phyloP scores from a whole-genome alignment of 2,888 invertebrate species.

The Drosophila subsilvestris region DNA sequence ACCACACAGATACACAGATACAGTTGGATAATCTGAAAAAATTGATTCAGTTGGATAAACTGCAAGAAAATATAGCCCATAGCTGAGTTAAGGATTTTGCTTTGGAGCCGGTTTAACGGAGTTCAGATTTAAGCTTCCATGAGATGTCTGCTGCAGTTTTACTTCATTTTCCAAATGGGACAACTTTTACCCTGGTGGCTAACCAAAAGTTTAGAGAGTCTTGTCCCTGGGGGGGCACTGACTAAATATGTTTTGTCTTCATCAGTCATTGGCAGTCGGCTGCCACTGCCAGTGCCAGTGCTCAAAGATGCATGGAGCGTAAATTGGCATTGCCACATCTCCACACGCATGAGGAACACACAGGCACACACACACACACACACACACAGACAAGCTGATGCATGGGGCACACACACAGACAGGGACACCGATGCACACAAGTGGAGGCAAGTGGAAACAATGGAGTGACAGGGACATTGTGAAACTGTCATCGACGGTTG shows the following conservation, averaged over 20 bases:
- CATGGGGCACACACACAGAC: background rate
- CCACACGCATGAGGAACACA: slow-evolving; percentile 3
- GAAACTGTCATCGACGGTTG: slow-evolving; percentile 72
- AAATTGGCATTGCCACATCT: slow-evolving; percentile 67
- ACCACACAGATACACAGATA: slow-evolving; percentile 11
- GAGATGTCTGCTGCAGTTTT: background rate
- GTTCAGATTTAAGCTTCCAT: background rate
- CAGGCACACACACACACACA: slow-evolving; percentile 20
- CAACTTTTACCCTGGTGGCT: background rate
- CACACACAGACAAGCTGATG: background rate
- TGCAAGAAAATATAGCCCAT: background rate
- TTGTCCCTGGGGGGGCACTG: slow-evolving; percentile 1
- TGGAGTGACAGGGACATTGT: slow-evolving; percentile 62
- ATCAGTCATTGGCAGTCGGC: slow-evolving; percentile 14
- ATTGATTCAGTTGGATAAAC: background rate
- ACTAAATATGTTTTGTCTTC: background rate
- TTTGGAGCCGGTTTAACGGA: background rate
- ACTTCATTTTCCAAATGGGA: background rate
- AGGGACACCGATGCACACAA: slow-evolving; percentile 3
- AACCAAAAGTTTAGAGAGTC: slow-evolving; percentile 24
- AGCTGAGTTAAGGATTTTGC: background rate
- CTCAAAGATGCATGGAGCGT: slow-evolving; percentile 58
- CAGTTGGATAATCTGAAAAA: background rate
- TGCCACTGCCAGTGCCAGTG: slow-evolving; percentile 19
- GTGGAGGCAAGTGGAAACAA: slow-evolving; percentile 10